Evolutionary conservation across 1,140 invertebrate genomes (phyloP), one percentile per base, ranked within the genome.

Genomic region (Chrysomallon squamiferum): DNA sequence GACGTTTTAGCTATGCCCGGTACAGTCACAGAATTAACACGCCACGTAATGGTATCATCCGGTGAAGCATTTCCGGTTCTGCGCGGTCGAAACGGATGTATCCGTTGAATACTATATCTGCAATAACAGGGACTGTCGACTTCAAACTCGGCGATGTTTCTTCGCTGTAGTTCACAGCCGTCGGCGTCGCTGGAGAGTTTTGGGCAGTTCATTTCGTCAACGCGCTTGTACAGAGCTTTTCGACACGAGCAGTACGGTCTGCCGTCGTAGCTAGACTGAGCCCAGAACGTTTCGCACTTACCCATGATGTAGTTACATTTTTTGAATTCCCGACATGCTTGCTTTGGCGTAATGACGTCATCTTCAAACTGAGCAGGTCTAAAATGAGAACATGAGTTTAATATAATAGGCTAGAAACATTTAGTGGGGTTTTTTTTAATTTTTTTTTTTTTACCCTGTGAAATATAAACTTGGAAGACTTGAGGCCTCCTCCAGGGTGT

Each of bases 221-320:
- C 9, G 41, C 49, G 41, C 9, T 30, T 30, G n/a, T n/a, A 6
- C 2, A 62, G 27, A 29, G 45, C 32, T 15, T 18, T 29, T 15
- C 59, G 41, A 43, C 59, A 62, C 4, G 49, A 43, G 59, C 59
- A 62, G 45, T 62, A 62, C 2, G 59, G 59, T 27, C 41, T 22
- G 7, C 25, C 5, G 45, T 62, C 45, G 59, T 62, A 62, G 2
- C 20, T 43, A 2, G 59, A 22, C 2, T 43, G n/a, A 5, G 2
- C 20, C 59, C 59, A 62, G 18, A 27, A 49, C 30, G 41, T 45
- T 29, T 62, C 59, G 45, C 59, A 62, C 27, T 32, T 49, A 15
- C 35, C 15, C 59, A 62, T 62, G 59, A 30, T 25, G 59, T 62
- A 62, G 27, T 62, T 62, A 27, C 59, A 62, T 47, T 50, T 4